Percentiles rank a stretch among this genome's conserved stretches.
These are phyloP conservation scores for Drosophila leontia DNA, from an alignment of 1,140 invertebrate species.

Conservation along the genomic window DNA sequence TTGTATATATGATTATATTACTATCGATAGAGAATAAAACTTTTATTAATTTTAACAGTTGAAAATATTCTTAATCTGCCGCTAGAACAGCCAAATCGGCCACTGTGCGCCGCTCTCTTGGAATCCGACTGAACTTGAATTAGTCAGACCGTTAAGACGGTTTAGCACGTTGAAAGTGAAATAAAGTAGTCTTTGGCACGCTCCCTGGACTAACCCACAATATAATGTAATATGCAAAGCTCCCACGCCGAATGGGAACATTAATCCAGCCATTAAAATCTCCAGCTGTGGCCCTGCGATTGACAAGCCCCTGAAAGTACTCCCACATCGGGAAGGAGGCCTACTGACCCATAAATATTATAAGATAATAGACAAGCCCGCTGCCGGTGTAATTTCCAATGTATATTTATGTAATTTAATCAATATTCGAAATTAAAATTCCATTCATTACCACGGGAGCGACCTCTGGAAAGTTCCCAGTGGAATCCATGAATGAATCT, in stretches of 20 bases:
- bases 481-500: constrained; percentile 14
- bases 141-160: constrained; percentile 59
- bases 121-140: constrained; percentile 75
- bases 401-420: constrained; percentile 10
- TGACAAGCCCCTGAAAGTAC: constrained; percentile 69
- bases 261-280: constrained; percentile 46
- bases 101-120: constrained; percentile 39
- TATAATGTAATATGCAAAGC: constrained; percentile 26
- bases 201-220: constrained; percentile 45
- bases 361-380: constrained; percentile 26
- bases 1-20: too few species aligned
- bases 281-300: constrained; percentile 42
- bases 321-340: constrained; percentile 45
- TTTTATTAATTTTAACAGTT: too few species aligned
- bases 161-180: constrained; percentile 26
- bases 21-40: too few species aligned
- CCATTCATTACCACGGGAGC: neutral
- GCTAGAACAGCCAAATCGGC: too few species aligned
- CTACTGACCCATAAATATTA: constrained; percentile 39
- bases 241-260: constrained; percentile 41
- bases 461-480: constrained; percentile 9
- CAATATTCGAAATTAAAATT: constrained; percentile 16
- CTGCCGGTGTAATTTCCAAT: constrained; percentile 13
- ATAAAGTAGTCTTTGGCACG: constrained; percentile 45
- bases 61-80: too few species aligned